Evolutionary conservation across 1,140 invertebrate species (phyloP).

Genomic region (Venturia canescens): DNA sequence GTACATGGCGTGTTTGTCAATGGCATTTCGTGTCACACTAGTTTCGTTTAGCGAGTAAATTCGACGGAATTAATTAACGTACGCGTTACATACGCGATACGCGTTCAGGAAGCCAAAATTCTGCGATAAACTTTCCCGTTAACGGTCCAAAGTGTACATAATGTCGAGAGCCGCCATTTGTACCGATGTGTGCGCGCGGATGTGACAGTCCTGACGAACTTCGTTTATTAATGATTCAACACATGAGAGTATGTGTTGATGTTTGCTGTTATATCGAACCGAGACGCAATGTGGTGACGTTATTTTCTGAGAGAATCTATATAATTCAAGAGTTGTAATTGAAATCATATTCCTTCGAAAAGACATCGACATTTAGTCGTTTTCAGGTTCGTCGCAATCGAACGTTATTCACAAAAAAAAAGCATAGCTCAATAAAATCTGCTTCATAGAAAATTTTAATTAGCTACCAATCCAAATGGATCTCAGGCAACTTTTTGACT

Average conservation of each 20-base stretch:
- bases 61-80: slow-evolving; percentile 46
- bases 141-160: slow-evolving; percentile 17
- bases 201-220: neutral
- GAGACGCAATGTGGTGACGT: neutral
- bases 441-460: too few relatives aligned
- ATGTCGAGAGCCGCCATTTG: neutral
- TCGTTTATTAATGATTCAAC: neutral
- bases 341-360: too few relatives aligned
- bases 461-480: too few relatives aligned
- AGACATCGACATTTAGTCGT: too few relatives aligned
- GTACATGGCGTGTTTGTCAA: neutral
- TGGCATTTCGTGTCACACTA: slow-evolving; percentile 31
- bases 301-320: neutral
- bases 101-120: slow-evolving; percentile 15
- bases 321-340: too few relatives aligned
- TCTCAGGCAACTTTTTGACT: neutral
- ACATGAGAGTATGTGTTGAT: neutral
- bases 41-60: slow-evolving; percentile 44
- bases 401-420: too few relatives aligned
- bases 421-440: too few relatives aligned
- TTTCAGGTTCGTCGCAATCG: too few relatives aligned
- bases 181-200: neutral
- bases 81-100: slow-evolving; percentile 13
- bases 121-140: slow-evolving; percentile 30
- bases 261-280: neutral